Percentiles rank a stretch among this genome's conserved stretches.
phyloP scores from a whole-genome alignment of 2,888 invertebrate genomes.

The Diachrysia chrysitis region DNA sequence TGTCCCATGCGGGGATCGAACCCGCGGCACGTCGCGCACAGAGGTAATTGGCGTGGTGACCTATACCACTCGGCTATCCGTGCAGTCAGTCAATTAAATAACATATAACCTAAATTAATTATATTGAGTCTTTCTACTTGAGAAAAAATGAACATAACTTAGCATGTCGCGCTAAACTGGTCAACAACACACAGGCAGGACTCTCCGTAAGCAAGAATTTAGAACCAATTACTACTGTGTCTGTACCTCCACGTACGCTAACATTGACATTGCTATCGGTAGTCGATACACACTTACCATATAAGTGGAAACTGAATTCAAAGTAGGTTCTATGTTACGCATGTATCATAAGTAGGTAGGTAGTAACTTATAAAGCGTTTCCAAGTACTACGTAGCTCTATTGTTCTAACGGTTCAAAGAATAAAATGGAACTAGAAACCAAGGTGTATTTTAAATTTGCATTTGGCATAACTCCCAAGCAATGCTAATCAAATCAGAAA shows the following conservation, averaged over 20 bases:
- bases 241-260: conserved; percentile 11
- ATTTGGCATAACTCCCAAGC: conserved; percentile 36
- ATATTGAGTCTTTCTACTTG: no score
- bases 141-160: no score
- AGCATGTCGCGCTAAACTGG: no score
- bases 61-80: no score
- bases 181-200: no score
- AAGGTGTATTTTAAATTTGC: conserved; percentile 44
- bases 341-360: conserved; percentile 29
- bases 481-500: conserved; percentile 44
- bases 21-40: no score
- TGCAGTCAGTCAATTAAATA: no score
- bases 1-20: no score
- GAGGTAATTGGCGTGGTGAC: no score
- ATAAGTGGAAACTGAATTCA: conserved; percentile 52
- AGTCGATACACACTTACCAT: conserved; percentile 39
- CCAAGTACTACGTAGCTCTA: conserved; percentile 40
- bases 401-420: conserved; percentile 56
- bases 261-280: conserved; percentile 35
- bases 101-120: no score
- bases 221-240: not conserved
- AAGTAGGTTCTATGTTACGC: conserved; percentile 46
- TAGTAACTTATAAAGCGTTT: conserved; percentile 48
- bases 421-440: conserved; percentile 49
- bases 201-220: not conserved